phyloP scores from a whole-genome alignment of 2,888 invertebrate species.

The Hyles lineata region DNA sequence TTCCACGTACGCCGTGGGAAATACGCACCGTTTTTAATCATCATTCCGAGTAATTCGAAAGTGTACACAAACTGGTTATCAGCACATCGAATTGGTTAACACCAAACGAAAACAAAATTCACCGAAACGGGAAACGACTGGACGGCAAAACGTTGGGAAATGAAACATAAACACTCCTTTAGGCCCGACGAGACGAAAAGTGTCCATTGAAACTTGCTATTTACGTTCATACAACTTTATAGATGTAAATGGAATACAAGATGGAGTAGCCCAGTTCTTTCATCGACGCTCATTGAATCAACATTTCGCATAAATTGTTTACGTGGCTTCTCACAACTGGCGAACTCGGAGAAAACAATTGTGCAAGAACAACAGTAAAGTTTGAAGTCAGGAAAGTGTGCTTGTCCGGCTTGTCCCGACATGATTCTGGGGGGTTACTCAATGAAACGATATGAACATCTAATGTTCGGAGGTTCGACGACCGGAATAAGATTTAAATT shows the following conservation, averaged over 20 bases:
- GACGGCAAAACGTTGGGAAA: neutral
- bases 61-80: conserved; percentile 6
- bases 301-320: conserved; percentile 10
- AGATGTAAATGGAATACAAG: conserved; percentile 1
- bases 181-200: neutral
- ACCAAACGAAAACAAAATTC: conserved; percentile 8
- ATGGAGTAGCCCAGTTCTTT: neutral
- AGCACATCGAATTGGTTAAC: neutral
- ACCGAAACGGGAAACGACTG: neutral
- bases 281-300: neutral
- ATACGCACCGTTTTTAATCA: conserved; percentile 7
- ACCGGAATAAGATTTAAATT: too few species aligned
- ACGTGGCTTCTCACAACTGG: neutral
- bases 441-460: too few species aligned
- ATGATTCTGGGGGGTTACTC: too few species aligned
- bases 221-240: neutral
- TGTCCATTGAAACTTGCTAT: neutral
- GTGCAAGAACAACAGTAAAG: neutral
- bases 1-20: conserved; percentile 1
- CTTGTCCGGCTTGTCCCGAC: neutral
- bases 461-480: too few species aligned
- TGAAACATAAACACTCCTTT: conserved; percentile 10
- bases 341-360: neutral
- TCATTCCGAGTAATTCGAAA: conserved; percentile 8
- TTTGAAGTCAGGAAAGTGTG: neutral